These are phyloP conservation scores for Drosophila parabipectinata DNA, from an alignment of 1,140 invertebrate species.

Conservation along the genomic window DNA sequence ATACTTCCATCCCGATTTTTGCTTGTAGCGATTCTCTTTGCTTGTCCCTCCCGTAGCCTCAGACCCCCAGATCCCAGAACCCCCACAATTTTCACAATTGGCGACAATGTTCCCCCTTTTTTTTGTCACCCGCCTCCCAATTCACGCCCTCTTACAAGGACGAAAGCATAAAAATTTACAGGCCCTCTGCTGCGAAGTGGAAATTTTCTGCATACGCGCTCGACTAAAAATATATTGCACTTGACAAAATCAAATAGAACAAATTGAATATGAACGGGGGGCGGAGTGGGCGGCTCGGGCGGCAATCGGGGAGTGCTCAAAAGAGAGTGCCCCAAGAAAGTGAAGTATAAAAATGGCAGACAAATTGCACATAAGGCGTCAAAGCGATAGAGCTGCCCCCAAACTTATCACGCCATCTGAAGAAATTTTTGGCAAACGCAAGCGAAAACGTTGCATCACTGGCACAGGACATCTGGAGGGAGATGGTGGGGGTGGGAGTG, in stretches of 20 bases:
- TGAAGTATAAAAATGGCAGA: conserved; percentile 73
- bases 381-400: conserved; percentile 37
- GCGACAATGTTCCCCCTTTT: conserved; percentile 47
- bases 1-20: conserved; percentile 22
- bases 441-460: conserved; percentile 71
- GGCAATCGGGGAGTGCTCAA: neutral
- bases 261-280: conserved; percentile 70
- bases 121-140: neutral
- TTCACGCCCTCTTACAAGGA: neutral
- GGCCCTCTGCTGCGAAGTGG: conserved; percentile 62
- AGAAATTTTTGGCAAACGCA: conserved; percentile 75
- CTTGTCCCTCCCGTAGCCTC: neutral
- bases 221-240: conserved; percentile 72
- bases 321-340: conserved; percentile 16
- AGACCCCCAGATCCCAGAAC: neutral
- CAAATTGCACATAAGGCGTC: conserved; percentile 75
- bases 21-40: neutral
- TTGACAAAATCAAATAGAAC: conserved; percentile 76
- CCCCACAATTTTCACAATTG: conserved; percentile 38
- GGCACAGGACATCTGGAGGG: conserved; percentile 23
- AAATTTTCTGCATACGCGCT: conserved; percentile 73
- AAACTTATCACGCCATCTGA: conserved; percentile 39
- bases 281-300: neutral
- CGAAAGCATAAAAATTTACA: conserved; percentile 74
- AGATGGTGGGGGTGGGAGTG: neutral